Evolutionary conservation across 1,140 invertebrate genomes (phyloP).

Genomic region (Galendromus occidentalis): DNA sequence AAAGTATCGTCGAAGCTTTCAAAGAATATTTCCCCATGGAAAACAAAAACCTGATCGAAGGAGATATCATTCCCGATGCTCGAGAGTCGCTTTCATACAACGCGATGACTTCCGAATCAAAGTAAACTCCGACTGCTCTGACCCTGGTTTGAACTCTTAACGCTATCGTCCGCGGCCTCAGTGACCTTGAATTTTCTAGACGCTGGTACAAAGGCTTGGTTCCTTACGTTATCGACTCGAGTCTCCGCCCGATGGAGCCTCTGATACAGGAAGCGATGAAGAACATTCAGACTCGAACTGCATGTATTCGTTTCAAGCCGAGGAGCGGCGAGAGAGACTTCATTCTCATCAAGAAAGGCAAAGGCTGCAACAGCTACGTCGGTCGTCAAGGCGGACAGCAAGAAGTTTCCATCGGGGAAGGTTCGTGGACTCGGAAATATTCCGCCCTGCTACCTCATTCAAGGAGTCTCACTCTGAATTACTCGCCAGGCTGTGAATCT

Average conservation of each 20-base stretch:
- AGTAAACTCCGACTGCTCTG: not conserved
- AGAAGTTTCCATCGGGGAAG: slow-evolving; percentile 15
- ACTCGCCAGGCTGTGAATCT: slow-evolving; percentile 16
- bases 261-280: slow-evolving; percentile 24
- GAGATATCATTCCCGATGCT: not conserved
- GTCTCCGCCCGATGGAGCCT: slow-evolving; percentile 16
- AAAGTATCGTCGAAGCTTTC: not conserved
- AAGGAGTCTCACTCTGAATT: not conserved
- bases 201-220: slow-evolving; percentile 26
- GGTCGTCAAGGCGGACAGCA: slow-evolving; percentile 18
- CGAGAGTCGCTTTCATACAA: not conserved
- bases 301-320: slow-evolving; percentile 29
- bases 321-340: slow-evolving; percentile 26
- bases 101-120: not conserved
- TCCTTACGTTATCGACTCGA: slow-evolving; percentile 26
- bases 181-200: slow-evolving; percentile 12
- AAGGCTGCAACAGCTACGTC: slow-evolving; percentile 20
- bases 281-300: slow-evolving; percentile 24
- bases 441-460: not conserved
- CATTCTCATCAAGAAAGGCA: slow-evolving; percentile 24
- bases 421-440: not conserved
- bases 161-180: not conserved
- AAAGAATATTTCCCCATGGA: not conserved
- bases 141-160: not conserved
- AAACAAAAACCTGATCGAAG: not conserved